Conservation (phyloP, 2,113 vertebrate genomes). For the Trochalopteron elliotii region DNA sequence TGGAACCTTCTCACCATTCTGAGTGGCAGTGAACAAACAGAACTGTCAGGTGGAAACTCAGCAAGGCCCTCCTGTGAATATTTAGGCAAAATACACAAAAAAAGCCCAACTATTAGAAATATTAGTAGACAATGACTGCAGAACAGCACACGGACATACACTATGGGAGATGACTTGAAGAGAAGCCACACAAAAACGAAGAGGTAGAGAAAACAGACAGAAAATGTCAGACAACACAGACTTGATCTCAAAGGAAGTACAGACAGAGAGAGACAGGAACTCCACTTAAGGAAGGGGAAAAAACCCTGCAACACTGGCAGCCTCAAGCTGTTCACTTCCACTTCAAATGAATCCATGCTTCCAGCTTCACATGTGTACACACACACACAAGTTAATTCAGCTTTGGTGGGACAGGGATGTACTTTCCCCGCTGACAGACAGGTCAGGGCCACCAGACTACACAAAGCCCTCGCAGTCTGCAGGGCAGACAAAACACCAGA, state of each 20-base stretch:
- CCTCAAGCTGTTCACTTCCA: not conserved
- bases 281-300: not conserved
- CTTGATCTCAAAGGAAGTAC: not conserved
- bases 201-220: not conserved
- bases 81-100: not conserved
- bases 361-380: accelerated
- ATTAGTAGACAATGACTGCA: not conserved
- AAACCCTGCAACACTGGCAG: not conserved
- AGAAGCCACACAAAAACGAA: not conserved
- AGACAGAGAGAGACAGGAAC: not conserved
- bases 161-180: not conserved
- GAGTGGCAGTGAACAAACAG: not conserved
- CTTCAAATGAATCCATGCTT: not conserved
- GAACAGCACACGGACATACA: not conserved
- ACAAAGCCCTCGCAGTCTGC: not conserved
- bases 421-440: not conserved
- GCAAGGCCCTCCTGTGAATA: not conserved
- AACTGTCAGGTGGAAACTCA: not conserved
- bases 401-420: not conserved
- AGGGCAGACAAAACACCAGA: not conserved
- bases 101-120: not conserved
- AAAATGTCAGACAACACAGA: not conserved
- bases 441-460: not conserved
- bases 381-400: not conserved
- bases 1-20: not conserved